phyloP scores from a whole-genome alignment of 2,113 vertebrate genomes.

The Heteronetta atricapilla region DNA sequence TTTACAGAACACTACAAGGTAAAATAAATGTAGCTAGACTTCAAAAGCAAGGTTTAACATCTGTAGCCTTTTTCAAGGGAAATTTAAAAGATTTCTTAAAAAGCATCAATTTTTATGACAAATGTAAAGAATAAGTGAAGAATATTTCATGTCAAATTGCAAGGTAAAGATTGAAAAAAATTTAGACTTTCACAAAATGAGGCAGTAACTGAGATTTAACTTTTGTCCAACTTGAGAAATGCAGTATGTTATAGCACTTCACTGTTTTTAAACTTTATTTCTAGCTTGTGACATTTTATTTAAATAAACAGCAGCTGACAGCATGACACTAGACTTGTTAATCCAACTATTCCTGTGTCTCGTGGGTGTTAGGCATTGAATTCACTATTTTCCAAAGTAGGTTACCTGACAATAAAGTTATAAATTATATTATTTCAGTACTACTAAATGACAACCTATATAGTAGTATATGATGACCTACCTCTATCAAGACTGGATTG shows the following conservation, averaged over 20 bases:
- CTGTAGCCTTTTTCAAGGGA: background rate
- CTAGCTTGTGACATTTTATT: constrained; percentile 82
- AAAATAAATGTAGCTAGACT: background rate
- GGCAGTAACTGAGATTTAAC: constrained; percentile 56
- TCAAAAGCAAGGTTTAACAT: background rate
- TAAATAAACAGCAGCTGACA: constrained; percentile 83
- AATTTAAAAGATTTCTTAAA: background rate
- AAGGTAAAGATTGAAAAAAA: background rate
- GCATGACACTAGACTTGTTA: constrained; percentile 78
- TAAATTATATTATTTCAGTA: constrained; percentile 25
- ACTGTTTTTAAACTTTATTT: constrained; percentile 79
- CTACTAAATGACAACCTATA: constrained; percentile 4
- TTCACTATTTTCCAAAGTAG: constrained; percentile 68
- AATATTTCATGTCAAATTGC: background rate
- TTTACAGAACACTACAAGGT: background rate
- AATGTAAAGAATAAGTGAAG: background rate
- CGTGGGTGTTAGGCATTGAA: constrained; percentile 78
- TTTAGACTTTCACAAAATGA: background rate
- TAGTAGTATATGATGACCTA: background rate
- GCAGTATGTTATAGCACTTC: constrained; percentile 65
- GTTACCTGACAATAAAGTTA: constrained; percentile 74
- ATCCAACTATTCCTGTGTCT: constrained; percentile 77
- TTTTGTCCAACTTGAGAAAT: constrained; percentile 69
- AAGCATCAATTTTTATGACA: background rate
- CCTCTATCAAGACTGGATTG: constrained; percentile 5